These are phyloP conservation scores for Ceyx cyanopectus DNA, from an alignment of 2,113 vertebrate species.

Conservation along the genomic window DNA sequence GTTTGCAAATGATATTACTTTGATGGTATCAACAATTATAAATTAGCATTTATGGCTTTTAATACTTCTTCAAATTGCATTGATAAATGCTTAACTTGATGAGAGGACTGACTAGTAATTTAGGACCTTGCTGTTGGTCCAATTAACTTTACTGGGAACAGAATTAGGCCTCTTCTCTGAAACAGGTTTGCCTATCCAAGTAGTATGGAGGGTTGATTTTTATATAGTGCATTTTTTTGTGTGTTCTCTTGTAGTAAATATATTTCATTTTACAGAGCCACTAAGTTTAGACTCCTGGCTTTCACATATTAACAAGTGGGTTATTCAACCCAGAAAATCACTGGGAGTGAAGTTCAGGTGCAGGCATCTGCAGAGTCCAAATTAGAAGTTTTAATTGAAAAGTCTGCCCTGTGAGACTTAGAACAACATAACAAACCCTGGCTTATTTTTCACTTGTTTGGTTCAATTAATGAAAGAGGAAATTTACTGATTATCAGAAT, in stretches of 20 bases:
- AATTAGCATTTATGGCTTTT: slow-evolving; percentile 51
- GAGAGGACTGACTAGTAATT: slow-evolving; percentile 9
- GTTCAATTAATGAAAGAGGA: neutral
- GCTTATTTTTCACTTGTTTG: neutral
- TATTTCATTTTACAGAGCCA: neutral
- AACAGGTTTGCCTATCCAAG: neutral
- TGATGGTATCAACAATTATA: slow-evolving; percentile 68
- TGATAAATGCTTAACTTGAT: slow-evolving; percentile 58
- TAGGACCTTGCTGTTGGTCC: slow-evolving; percentile 15
- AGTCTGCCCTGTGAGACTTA: neutral
- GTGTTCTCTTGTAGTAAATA: neutral
- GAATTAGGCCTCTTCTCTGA: slow-evolving; percentile 20
- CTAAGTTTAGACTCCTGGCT: neutral
- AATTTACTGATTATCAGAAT: neutral
- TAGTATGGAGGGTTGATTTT: neutral
- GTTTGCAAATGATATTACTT: slow-evolving; percentile 58
- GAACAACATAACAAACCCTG: neutral
- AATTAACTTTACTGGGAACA: slow-evolving; percentile 22
- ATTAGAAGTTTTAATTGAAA: neutral
- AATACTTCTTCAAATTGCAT: slow-evolving; percentile 54
- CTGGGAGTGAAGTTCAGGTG: neutral
- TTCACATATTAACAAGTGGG: neutral
- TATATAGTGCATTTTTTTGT: neutral
- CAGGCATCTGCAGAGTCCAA: neutral
- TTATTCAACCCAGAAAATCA: neutral